These are phyloP conservation scores for Archegozetes longisetosus DNA, from an alignment of 1,140 invertebrate species.

Conservation along the genomic window DNA sequence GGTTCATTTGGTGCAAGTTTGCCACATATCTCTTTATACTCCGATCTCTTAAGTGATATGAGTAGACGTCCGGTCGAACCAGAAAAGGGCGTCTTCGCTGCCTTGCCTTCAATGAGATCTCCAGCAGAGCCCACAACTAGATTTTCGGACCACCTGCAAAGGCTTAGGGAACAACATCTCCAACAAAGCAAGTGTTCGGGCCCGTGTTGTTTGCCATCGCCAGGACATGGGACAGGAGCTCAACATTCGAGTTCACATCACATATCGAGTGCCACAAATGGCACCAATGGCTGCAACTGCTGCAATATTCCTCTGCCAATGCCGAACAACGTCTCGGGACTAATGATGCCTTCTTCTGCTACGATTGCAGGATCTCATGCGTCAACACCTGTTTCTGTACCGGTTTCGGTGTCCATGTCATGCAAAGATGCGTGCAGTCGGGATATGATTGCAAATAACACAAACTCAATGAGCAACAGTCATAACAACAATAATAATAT, in stretches of 20 bases:
- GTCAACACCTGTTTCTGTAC: no score
- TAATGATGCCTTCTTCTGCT: no score
- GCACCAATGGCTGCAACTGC: background rate
- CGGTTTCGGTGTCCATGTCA: no score
- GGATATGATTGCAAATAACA: no score
- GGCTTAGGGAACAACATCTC: slow-evolving; percentile 27
- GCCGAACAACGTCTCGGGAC: no score
- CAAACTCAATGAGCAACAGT: no score
- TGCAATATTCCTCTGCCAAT: no score
- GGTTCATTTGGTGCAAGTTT: background rate
- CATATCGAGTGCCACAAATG: background rate
- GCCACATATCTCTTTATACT: background rate
- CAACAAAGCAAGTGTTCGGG: background rate
- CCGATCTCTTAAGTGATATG: background rate
- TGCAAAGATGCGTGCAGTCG: no score
- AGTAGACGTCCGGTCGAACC: background rate
- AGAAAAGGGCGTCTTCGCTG: background rate
- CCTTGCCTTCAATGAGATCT: background rate
- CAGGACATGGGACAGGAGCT: background rate
- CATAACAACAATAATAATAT: no score
- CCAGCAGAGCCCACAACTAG: slow-evolving; percentile 14
- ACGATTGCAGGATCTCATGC: no score
- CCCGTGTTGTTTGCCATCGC: background rate
- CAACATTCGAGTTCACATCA: background rate
- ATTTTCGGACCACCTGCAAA: slow-evolving; percentile 25